phyloP scores from a whole-genome alignment of 2,113 vertebrate genomes.

The Sus scrofa region T2T-Sscrofa CM000814.6:72641001-72641500 shows the following conservation, averaged over 20 bases:
- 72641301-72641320: neutral
- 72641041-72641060: too few relatives aligned
- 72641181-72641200: neutral
- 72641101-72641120: too few relatives aligned
- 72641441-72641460: neutral
- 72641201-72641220: neutral
- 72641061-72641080: too few relatives aligned
- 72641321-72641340: neutral
- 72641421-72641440: neutral
- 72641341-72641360: neutral
- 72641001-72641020: too few relatives aligned
- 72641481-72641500: neutral
- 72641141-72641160: rapidly evolving
- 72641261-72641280: neutral
- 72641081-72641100: too few relatives aligned
- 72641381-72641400: neutral
- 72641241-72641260: neutral
- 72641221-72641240: too few relatives aligned
- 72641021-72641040: too few relatives aligned
- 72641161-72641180: neutral
- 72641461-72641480: neutral
- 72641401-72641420: neutral
- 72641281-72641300: neutral
- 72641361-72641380: neutral
- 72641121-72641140: neutral